Evolutionary conservation across 2,113 vertebrate genomes (phyloP), one percentile per base, ranked within the genome.

Genomic region (Pollimyrus isidori): DNA sequence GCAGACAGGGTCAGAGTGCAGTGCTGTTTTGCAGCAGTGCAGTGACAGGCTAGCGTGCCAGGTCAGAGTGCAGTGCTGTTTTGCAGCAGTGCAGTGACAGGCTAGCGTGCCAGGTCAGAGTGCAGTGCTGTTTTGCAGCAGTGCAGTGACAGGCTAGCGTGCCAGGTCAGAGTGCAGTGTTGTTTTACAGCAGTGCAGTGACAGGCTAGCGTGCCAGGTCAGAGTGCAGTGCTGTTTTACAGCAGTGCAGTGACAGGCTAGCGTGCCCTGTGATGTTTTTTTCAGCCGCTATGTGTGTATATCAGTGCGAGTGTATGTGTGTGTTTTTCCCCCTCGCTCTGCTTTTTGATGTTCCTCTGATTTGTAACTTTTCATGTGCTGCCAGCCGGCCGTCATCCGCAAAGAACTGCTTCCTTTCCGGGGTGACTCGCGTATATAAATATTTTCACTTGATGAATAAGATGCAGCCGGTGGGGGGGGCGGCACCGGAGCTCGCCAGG

Each of bases 371-470:
- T 95, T 96, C 92, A 96, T 95, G 93, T 94, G 92, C 93, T 95
- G 95, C 95, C 96, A 96, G 91, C 87, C 92, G 91, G 83, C 90
- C 88, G 49, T 86, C 87, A 88, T 86, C 91, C 92, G 93, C 90
- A 93, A 93, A 95, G 90, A 92, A 90, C 87, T 46, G 65, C 90
- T 93, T 93, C 93, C 93, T 92, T 93, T 93, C 92, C 50, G 92
- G 89, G 91, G 93, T 86, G 82, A 84, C 86, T 92, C 92, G 94
- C 92, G 90, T 90, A 88, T 94, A 96, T 96, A 94, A 96, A 96
- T 96, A 95, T 95, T 96, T 94, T 95, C 93, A 93, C 92, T 96
- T 96, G 95, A 96, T 96, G 94, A 96, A 95, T 95, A 95, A 10
- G 90, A 93, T 93, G 95, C 89, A 89, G 73, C 88, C 90, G 89